A percentile compares a stretch with the other conserved stretches of the same genome.
phyloP scores from a whole-genome alignment of 2,113 vertebrate species.

The Cottus gobio region DNA sequence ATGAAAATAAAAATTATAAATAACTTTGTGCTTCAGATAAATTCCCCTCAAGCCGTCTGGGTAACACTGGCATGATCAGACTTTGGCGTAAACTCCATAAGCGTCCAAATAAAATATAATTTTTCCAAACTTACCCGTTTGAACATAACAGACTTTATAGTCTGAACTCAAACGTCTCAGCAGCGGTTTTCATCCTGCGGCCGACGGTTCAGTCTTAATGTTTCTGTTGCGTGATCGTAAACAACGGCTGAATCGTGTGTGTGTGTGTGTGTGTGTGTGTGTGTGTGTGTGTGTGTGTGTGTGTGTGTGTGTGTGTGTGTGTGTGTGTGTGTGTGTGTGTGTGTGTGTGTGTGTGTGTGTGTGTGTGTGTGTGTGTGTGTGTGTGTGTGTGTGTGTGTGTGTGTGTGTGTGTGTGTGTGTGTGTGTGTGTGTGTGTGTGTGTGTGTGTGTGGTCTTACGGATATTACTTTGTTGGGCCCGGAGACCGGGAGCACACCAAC shows the following conservation, averaged over 20 bases:
- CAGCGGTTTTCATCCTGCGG: constrained; percentile 30
- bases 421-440: constrained; percentile 22
- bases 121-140: too few relatives aligned
- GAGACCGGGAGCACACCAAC: too few relatives aligned
- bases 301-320: constrained; percentile 19
- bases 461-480: too few relatives aligned
- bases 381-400: constrained; percentile 19
- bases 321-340: constrained; percentile 16
- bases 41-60: background rate
- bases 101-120: background rate
- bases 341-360: constrained; percentile 20
- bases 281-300: constrained; percentile 2
- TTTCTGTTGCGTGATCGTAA: constrained; percentile 52
- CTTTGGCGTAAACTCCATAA: background rate
- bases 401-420: constrained; percentile 17
- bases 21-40: too few relatives aligned
- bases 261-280: constrained; percentile 20
- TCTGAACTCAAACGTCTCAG: background rate
- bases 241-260: constrained; percentile 29
- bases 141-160: background rate
- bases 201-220: constrained; percentile 25
- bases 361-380: constrained; percentile 2
- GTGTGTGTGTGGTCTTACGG: background rate
- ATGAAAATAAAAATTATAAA: too few relatives aligned
- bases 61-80: background rate